Conservation (phyloP, 2,888 invertebrate genomes). For the Diaphora mendica region DNA sequence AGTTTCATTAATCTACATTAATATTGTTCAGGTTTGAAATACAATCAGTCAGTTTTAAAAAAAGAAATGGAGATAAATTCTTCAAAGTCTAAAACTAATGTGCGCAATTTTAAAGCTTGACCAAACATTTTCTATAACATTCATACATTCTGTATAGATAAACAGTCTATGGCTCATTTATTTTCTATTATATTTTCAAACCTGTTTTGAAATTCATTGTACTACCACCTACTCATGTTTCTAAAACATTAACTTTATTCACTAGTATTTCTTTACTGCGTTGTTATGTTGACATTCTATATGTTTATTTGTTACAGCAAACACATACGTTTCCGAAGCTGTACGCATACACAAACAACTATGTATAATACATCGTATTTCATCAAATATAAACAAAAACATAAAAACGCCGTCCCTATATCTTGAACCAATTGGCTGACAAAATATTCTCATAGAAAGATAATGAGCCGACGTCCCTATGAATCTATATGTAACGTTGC, state of each 20-base stretch:
- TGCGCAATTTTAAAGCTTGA: not conserved
- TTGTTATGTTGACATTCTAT: not conserved
- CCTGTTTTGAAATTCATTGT: not conserved
- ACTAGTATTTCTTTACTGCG: not conserved
- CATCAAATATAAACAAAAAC: conserved; percentile 32
- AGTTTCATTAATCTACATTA: no score
- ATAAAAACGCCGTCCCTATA: conserved; percentile 27
- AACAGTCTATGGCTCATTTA: not conserved
- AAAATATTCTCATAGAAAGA: conserved; percentile 68
- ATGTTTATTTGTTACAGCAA: conserved; percentile 1
- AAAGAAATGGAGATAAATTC: not conserved
- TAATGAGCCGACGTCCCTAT: conserved; percentile 73
- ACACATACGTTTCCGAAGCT: conserved; percentile 10
- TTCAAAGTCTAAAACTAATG: not conserved
- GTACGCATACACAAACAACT: conserved; percentile 14
- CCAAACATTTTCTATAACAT: not conserved
- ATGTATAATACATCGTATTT: conserved; percentile 42
- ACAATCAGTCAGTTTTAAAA: no score
- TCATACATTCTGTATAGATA: no score
- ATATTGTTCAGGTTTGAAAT: no score
- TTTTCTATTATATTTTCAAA: not conserved
- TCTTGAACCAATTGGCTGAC: conserved; percentile 49
- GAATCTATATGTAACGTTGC: conserved; percentile 62
- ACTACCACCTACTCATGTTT: not conserved
- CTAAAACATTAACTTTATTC: not conserved